Percentiles rank a stretch among this genome's conserved stretches.
phyloP scores from a whole-genome alignment of 2,113 vertebrate species.

The Atherinomorus stipes region DNA sequence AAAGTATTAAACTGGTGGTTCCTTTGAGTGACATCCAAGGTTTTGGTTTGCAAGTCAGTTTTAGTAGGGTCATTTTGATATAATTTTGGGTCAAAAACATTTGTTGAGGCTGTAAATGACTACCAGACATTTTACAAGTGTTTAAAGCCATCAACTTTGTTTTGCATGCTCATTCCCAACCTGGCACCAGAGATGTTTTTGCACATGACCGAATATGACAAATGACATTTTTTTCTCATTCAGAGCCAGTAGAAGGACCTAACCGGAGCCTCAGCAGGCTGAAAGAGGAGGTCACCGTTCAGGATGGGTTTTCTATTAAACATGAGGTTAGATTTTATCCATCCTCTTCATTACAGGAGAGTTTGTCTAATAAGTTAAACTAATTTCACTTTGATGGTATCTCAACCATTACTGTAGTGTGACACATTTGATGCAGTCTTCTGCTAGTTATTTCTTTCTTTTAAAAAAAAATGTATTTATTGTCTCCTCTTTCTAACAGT shows the following conservation, averaged over 20 bases:
- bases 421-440: background rate
- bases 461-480: background rate
- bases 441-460: background rate
- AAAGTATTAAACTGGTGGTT: no score
- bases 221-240: slow-evolving; percentile 40
- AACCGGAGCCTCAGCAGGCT: slow-evolving; percentile 38
- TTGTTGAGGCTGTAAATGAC: background rate
- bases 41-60: no score
- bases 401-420: background rate
- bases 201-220: slow-evolving; percentile 34
- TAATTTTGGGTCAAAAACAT: background rate
- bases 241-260: slow-evolving; percentile 38
- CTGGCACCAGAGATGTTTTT: background rate
- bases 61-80: no score
- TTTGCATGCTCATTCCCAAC: background rate
- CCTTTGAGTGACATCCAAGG: no score
- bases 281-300: slow-evolving; percentile 67
- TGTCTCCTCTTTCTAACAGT: slow-evolving; percentile 29
- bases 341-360: background rate
- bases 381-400: background rate
- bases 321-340: slow-evolving; percentile 59
- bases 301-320: slow-evolving; percentile 62
- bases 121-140: background rate
- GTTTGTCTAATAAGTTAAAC: background rate
- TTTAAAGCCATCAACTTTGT: background rate